Base-by-base conservation (phyloP, 2,113 vertebrate genomes). In the Spea multiplicata region DNA sequence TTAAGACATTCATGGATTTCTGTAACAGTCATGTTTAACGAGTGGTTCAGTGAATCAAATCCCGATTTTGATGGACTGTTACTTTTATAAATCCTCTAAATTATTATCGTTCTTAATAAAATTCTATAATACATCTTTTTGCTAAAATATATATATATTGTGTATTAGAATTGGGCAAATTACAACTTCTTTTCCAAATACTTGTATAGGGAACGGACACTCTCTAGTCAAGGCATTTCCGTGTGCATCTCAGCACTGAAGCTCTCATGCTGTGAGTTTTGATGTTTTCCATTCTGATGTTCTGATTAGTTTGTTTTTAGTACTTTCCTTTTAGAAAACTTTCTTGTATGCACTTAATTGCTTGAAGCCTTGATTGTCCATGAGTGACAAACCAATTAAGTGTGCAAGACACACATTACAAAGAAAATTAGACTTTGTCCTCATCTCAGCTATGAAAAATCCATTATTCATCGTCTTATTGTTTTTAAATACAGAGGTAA, bases 391-490 rank as follows among this genome's bases (percentile, higher is more conserved):
- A 82, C 83, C 90, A 91, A 87, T 92, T 91, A 91, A 87, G 84
- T 88, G 84, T 86, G 81, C 85, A 85, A 87, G 85, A 92, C 86
- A 88, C 83, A 85, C 83, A 83, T 90, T 90, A 88, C 88, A 92
- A 89, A 91, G 89, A 86, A 82, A 85, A 57, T 84, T 83, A 88
- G 83, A 86, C 89, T 88, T 90, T 89, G 73, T 89, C 83, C 84
- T 88, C 83, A 84, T 82, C 74, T 76, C 86, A 84, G 86, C 86
- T 91, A 85, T 86, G 88, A 86, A 88, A 91, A 92, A 92, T 93
- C 85, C 91, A 92, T 93, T 92, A 91, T 92, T 92, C 92, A 91
- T 93, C 85, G 85, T 88, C 84, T 84, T 87, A 87, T 79, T 93
- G 90, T 92, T 92, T 93, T 90, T 90, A 91, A 91, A 93, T 92